Conservation (phyloP, 37 sponge, comb jelly and placozoan species). For the Geodia barretti region DNA sequence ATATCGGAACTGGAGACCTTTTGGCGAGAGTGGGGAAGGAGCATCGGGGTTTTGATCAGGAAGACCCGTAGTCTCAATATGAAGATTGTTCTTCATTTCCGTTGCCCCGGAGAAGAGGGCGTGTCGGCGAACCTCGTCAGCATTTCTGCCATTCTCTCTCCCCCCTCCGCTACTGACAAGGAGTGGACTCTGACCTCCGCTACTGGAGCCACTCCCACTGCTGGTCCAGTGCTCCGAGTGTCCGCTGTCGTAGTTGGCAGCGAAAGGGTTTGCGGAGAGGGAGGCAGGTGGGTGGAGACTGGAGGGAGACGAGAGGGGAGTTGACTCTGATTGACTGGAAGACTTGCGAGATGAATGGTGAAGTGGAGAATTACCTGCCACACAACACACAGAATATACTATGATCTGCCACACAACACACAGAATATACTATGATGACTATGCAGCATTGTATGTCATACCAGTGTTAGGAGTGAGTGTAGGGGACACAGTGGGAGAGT, state of each 20-base stretch:
- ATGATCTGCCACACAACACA: background rate
- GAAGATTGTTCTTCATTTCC: background rate
- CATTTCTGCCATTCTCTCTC: background rate
- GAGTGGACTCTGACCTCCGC: slow-evolving; percentile 33
- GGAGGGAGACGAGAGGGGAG: slow-evolving; percentile 55
- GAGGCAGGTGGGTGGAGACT: slow-evolving; percentile 8
- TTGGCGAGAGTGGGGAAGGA: slow-evolving; percentile 49
- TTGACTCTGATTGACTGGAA: slow-evolving; percentile 39
- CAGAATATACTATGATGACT: no score
- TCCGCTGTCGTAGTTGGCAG: slow-evolving; percentile 51
- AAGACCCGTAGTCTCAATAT: background rate
- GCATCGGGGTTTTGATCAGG: slow-evolving; percentile 5
- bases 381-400: no score
- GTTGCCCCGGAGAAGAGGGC: background rate
- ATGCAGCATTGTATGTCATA: no score
- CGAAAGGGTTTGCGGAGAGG: slow-evolving; percentile 25
- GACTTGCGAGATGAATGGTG: slow-evolving; percentile 34
- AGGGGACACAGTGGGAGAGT: slow-evolving; percentile 29
- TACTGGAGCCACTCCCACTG: slow-evolving; percentile 25
- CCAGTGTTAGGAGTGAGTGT: slow-evolving; percentile 28
- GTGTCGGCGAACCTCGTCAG: background rate
- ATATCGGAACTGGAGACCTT: slow-evolving; percentile 51
- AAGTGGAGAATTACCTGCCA: slow-evolving; percentile 5
- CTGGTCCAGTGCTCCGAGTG: slow-evolving; percentile 29
- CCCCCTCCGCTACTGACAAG: background rate